A percentile compares a stretch with the other conserved stretches of the same genome.
Evolutionary conservation across 2,113 vertebrate species (phyloP).

Genomic region (Eulacestoma nigropectus): DNA sequence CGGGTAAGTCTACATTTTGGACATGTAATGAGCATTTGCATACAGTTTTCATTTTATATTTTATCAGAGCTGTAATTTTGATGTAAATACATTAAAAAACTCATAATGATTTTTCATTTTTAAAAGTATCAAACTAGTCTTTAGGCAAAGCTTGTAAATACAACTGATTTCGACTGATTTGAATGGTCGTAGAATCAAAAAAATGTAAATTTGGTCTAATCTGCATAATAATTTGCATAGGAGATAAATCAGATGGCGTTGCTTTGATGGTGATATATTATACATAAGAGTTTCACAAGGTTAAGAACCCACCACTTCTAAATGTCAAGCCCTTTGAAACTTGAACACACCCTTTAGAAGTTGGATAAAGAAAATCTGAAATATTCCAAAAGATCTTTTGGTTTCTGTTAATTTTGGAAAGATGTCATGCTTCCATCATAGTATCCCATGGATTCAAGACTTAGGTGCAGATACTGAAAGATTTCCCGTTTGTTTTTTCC

Average conservation of each 20-base stretch:
- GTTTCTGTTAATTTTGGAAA: not conserved
- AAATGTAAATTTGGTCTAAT: not conserved
- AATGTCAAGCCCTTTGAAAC: not conserved
- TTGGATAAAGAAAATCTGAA: not conserved
- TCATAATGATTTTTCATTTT: not conserved
- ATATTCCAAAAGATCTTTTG: not conserved
- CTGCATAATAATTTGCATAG: not conserved
- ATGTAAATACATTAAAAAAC: not conserved
- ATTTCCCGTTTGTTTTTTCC: not conserved
- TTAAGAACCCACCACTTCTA: not conserved
- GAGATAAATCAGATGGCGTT: not conserved
- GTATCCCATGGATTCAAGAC: not conserved
- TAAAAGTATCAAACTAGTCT: not conserved
- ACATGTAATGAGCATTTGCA: not conserved
- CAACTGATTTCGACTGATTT: not conserved
- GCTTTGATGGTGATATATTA: not conserved
- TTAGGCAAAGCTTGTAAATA: not conserved
- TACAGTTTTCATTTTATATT: not conserved
- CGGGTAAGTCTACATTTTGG: slow-evolving; percentile 28
- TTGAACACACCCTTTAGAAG: not conserved
- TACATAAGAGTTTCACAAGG: not conserved
- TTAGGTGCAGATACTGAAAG: not conserved
- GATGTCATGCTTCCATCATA: not conserved
- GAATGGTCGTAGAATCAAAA: not conserved
- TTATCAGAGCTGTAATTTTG: not conserved